Percentiles rank a stretch among this genome's conserved stretches.
Evolutionary conservation across 2,113 vertebrate species (phyloP).

Genomic region (Desmodus rotundus): DNA sequence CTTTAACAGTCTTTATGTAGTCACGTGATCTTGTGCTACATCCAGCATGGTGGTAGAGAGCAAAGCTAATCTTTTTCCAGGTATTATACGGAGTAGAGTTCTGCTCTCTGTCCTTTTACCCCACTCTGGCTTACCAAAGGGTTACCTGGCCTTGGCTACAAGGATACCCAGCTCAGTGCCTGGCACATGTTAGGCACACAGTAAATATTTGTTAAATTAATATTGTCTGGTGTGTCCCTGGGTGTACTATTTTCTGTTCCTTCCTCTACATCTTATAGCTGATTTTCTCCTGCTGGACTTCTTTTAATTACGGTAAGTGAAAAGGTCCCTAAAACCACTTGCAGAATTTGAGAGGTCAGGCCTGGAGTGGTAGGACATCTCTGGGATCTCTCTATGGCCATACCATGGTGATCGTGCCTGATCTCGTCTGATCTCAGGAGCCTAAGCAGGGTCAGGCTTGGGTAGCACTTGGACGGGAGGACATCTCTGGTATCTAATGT

Average conservation of each 20-base stretch:
- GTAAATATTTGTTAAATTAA: conserved; percentile 36
- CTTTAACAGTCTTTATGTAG: background rate
- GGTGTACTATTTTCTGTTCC: background rate
- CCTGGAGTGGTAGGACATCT: background rate
- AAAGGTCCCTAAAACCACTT: background rate
- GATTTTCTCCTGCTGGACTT: background rate
- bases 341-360: background rate
- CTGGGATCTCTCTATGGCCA: background rate
- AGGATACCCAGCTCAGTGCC: background rate
- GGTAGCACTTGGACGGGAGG: background rate
- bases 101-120: background rate
- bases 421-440: no score
- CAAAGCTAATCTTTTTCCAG: background rate
- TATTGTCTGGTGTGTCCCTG: background rate
- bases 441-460: no score
- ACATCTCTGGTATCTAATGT: background rate
- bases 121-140: background rate
- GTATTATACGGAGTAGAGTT: background rate
- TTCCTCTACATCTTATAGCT: background rate
- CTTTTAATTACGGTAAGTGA: background rate
- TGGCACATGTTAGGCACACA: background rate
- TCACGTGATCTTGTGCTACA: background rate
- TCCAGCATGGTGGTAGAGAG: background rate
- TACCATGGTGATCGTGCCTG: no score
- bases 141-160: background rate